A percentile compares a stretch with the other conserved stretches of the same genome.
Evolutionary conservation across 2,797 vertebrate species (phyloP).

Genomic region (Chloroceryle inda): DNA sequence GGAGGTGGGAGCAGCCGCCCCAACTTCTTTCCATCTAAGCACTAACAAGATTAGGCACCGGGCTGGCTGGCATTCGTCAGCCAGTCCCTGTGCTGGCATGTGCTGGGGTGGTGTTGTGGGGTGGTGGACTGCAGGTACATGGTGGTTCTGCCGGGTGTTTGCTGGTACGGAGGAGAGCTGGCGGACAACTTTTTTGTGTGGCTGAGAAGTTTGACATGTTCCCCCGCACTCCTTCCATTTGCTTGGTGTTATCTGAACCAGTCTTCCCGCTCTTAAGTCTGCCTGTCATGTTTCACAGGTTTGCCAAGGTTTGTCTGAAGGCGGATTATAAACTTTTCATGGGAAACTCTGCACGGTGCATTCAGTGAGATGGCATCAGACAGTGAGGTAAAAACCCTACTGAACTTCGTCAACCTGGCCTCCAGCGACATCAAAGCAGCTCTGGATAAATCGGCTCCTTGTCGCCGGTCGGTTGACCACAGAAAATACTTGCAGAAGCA

Average conservation of each 20-base stretch:
- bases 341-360: conserved; percentile 41
- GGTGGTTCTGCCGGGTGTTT: accelerated
- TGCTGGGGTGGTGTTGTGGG: not conserved
- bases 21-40: conserved; percentile 45
- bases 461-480: conserved; percentile 96
- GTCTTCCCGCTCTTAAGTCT: not conserved
- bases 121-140: not conserved
- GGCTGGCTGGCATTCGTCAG: not conserved
- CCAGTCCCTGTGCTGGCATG: not conserved
- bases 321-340: conserved; percentile 69
- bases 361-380: conserved; percentile 91
- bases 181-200: not conserved
- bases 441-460: conserved; percentile 96
- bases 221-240: not conserved
- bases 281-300: conserved; percentile 3
- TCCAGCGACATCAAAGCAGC: conserved; percentile 99
- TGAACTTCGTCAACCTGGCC: conserved; percentile 98
- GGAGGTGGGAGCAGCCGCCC: conserved; percentile 63
- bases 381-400: conserved; percentile 96
- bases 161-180: accelerated
- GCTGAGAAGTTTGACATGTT: not conserved
- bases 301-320: not conserved
- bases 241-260: not conserved
- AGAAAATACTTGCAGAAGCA: conserved; percentile 98
- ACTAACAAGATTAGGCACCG: conserved; percentile 52